Evolutionary conservation across 2,113 vertebrate genomes (phyloP).

Genomic region (Marcusenius ussheri): DNA sequence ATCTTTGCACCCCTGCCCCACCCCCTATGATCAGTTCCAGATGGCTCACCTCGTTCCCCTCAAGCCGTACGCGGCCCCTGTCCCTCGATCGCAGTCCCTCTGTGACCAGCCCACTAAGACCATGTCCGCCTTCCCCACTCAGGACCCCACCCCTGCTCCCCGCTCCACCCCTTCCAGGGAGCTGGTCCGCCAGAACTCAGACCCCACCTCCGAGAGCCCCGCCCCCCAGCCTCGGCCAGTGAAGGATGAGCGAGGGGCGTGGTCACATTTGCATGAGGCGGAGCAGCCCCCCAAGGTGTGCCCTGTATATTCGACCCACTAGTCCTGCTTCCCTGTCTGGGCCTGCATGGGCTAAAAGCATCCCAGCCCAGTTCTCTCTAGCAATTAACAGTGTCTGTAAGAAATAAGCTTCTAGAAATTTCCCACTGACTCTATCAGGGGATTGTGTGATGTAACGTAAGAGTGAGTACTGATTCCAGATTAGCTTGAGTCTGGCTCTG

Average conservation of each 20-base stretch:
- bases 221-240: constrained; percentile 59
- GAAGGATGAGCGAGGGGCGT: constrained; percentile 66
- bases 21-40: constrained; percentile 66
- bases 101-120: constrained; percentile 86
- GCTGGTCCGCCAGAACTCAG: constrained; percentile 80
- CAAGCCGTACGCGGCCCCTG: constrained; percentile 81
- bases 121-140: constrained; percentile 78
- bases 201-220: constrained; percentile 81
- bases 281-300: constrained; percentile 79
- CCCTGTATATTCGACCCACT: not conserved
- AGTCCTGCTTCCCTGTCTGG: not conserved
- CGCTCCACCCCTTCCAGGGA: constrained; percentile 67
- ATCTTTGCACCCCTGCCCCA: constrained; percentile 1
- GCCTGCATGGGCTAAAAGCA: not conserved
- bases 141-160: constrained; percentile 64
- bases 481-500: not conserved
- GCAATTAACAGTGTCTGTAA: not conserved
- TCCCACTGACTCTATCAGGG: not conserved
- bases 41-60: constrained; percentile 83
- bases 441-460: not conserved
- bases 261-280: constrained; percentile 73
- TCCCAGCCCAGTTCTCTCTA: not conserved
- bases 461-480: not conserved
- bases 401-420: not conserved
- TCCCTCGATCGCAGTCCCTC: constrained; percentile 86